Conservation (phyloP, 2,797 vertebrate species). For the Myotis daubentonii region DNA sequence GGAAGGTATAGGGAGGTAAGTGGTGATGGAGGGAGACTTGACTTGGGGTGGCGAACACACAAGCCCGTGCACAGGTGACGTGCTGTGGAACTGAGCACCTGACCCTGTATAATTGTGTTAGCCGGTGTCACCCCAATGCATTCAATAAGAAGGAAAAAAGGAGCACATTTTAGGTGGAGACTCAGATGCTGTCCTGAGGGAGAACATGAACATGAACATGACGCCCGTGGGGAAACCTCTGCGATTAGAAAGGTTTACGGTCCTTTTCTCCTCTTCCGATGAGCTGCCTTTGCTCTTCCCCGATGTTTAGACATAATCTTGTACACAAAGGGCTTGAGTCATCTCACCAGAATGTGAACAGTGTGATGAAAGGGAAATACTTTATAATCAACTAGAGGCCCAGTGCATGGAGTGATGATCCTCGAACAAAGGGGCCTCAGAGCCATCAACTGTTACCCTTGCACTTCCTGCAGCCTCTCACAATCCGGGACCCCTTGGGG, state of each 20-base stretch:
- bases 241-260: neutral
- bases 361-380: neutral
- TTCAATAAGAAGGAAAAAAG: neutral
- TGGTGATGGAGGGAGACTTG: neutral
- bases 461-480: too few relatives aligned
- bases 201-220: neutral
- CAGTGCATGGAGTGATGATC: too few relatives aligned
- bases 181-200: neutral
- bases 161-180: neutral
- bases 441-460: too few relatives aligned
- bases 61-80: too few relatives aligned
- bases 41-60: too few relatives aligned
- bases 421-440: too few relatives aligned
- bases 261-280: neutral
- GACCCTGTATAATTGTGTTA: too few relatives aligned
- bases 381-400: neutral
- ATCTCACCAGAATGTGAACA: neutral
- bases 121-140: too few relatives aligned
- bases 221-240: neutral
- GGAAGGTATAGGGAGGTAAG: too few relatives aligned
- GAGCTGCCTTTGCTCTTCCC: neutral
- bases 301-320: neutral
- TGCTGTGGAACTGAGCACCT: too few relatives aligned
- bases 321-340: neutral
- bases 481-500: too few relatives aligned